Percentiles rank a stretch among this genome's conserved stretches.
Conservation (phyloP, 35 echinoderm and acorn worm species). For the Apostichopus japonicus region DNA sequence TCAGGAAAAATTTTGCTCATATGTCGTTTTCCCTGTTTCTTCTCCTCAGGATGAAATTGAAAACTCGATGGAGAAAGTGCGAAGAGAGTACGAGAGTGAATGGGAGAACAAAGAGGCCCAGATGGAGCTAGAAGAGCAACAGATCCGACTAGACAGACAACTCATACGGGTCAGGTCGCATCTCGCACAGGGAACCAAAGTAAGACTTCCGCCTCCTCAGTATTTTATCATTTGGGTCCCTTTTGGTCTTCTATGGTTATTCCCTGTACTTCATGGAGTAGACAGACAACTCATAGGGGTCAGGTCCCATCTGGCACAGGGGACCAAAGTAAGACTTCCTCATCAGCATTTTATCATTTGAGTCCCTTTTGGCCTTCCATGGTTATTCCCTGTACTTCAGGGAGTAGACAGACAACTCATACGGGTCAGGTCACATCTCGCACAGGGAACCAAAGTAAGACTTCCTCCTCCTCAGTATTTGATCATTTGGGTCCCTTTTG, state of each 20-base stretch:
- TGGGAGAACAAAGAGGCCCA: constrained; percentile 78
- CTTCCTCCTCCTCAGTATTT: neutral
- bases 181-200: constrained; percentile 92
- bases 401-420: constrained; percentile 78
- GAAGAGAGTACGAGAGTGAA: constrained; percentile 58
- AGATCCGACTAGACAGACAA: constrained; percentile 71
- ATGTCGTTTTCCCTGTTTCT: neutral
- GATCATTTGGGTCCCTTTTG: neutral
- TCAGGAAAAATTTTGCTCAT: no score
- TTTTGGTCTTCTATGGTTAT: neutral
- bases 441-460: constrained; percentile 88
- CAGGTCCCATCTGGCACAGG: constrained; percentile 83
- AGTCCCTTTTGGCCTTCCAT: no score
- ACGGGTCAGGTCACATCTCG: constrained; percentile 87
- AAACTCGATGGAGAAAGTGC: constrained; percentile 68
- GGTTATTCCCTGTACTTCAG: no score
- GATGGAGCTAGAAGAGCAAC: constrained; percentile 76
- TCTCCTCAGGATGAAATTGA: constrained; percentile 81
- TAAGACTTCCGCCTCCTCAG: constrained; percentile 4
- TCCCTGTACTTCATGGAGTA: neutral
- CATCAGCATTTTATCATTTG: no score
- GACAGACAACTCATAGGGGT: constrained; percentile 84
- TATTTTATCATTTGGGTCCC: neutral
- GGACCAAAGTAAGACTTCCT: constrained; percentile 77
- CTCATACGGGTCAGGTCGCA: constrained; percentile 86